Percentiles rank a stretch among this genome's conserved stretches.
Evolutionary conservation across 2,113 vertebrate species (phyloP).

Genomic region (Anguilla rostrata): DNA sequence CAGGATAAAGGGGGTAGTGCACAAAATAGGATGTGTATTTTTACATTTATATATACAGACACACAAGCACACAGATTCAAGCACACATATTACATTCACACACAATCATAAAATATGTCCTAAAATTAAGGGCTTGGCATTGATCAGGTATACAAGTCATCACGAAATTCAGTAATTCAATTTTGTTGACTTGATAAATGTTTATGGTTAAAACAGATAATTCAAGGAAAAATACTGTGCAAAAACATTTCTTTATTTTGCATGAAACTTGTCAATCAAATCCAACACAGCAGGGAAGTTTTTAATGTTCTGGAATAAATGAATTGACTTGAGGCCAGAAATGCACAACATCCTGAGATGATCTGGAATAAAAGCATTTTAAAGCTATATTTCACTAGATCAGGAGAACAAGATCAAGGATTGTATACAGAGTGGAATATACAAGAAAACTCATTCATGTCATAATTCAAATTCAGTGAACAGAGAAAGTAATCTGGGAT

Average conservation of each 20-base stretch:
- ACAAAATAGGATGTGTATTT: conserved; percentile 1
- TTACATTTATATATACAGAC: not conserved
- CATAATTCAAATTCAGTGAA: not conserved
- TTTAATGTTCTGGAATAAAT: not conserved
- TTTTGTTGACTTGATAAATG: not conserved
- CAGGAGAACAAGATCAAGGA: not conserved
- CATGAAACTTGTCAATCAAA: not conserved
- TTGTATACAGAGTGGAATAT: not conserved
- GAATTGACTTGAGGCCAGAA: not conserved
- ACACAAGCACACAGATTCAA: not conserved
- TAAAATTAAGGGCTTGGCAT: conserved; percentile 27
- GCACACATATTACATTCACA: not conserved
- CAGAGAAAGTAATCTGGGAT: not conserved
- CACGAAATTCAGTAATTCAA: not conserved
- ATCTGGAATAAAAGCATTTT: not conserved
- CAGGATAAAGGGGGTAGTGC: conserved; percentile 5
- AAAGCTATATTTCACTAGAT: conserved; percentile 5
- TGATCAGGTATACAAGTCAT: not conserved
- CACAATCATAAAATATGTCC: conserved; percentile 18
- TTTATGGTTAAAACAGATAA: not conserved
- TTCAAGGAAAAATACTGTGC: not conserved
- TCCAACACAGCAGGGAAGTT: not conserved
- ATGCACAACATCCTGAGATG: not conserved
- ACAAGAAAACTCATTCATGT: not conserved
- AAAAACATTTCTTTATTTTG: not conserved